Evolutionary conservation across 2,797 vertebrate genomes (phyloP).

Genomic region (Avahi laniger): DNA sequence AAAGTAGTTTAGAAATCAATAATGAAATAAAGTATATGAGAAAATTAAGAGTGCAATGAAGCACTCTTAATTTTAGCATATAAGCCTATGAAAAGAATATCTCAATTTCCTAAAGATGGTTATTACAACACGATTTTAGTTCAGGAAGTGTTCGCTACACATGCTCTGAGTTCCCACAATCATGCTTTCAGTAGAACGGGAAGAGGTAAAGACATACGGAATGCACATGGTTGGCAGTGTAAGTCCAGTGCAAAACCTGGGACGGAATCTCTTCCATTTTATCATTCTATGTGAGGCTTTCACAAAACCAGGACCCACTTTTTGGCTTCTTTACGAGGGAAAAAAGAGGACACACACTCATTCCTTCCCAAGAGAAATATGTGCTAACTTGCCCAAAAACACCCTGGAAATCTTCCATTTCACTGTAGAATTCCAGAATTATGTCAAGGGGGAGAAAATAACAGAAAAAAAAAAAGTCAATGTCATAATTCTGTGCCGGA

Average conservation of each 20-base stretch:
- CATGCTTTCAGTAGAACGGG: background rate
- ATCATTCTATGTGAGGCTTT: background rate
- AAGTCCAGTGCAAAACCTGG: background rate
- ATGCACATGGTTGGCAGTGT: background rate
- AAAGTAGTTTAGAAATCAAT: slow-evolving; percentile 22
- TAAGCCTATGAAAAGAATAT: background rate
- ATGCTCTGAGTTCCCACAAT: background rate
- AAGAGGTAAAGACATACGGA: background rate
- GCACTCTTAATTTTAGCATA: background rate
- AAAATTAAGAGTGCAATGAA: background rate
- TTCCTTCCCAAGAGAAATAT: background rate
- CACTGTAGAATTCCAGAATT: background rate
- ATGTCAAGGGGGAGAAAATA: background rate
- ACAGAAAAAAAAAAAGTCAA: background rate
- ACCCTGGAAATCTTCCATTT: background rate
- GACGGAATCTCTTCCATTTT: background rate
- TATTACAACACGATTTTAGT: background rate
- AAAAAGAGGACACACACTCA: background rate
- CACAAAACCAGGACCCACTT: background rate
- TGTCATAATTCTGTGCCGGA: background rate
- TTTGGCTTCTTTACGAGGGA: background rate
- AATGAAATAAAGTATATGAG: background rate
- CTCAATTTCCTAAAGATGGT: background rate
- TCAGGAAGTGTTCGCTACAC: background rate
- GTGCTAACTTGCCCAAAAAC: background rate